Base-by-base conservation (phyloP, 2,113 vertebrate genomes). In the Stegastes partitus region DNA sequence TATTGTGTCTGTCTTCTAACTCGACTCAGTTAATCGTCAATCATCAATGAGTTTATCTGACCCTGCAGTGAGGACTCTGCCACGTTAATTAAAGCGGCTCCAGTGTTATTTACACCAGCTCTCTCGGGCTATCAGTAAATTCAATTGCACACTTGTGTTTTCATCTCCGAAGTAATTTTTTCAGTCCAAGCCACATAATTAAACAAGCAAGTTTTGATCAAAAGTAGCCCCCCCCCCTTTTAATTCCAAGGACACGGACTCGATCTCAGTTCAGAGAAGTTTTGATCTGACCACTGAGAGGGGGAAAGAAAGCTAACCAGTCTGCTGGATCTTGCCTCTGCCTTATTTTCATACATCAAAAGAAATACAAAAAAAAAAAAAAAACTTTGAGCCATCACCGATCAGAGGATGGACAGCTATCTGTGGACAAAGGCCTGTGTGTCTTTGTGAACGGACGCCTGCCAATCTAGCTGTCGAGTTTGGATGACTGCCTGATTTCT, bases 381-480 rank as follows among this genome's bases (percentile, higher is more conserved):
- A 63, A 74, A 64, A 8, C 70, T 86, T 83, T 69, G 78, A 88
- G 75, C 56, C 11, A 53, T 64, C 45, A 77, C 59, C 18, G 65
- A 87, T 90, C 75, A 83, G 51, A 88, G 72, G 77, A 78, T 55
- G 70, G 89, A 90, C 87, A 89, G 90, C 82, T 70, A 67, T 81
- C 83, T 25, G 10, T 55, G 79, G 74, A 85, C 87, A 81, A 83
- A 85, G 76, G 87, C 79, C 70, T 62, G 66, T 57, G 57, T 82
- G 70, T 83, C 77, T 91, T 81, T 82, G 74, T 77, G 77, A 82
- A 90, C 77, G 42, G 68, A 78, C 1, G 62, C 65, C 87, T 90
- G 88, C 87, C 89, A 91, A 83, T 92, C 84, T 81, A 74, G 54
- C 90, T 85, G 84, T 91, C 74, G 51, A 75, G 57, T 64, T 79